A percentile compares a stretch with the other conserved stretches of the same genome.
phyloP scores from a whole-genome alignment of 2,797 vertebrate species.

The Pangasius sanitwongsei region DNA sequence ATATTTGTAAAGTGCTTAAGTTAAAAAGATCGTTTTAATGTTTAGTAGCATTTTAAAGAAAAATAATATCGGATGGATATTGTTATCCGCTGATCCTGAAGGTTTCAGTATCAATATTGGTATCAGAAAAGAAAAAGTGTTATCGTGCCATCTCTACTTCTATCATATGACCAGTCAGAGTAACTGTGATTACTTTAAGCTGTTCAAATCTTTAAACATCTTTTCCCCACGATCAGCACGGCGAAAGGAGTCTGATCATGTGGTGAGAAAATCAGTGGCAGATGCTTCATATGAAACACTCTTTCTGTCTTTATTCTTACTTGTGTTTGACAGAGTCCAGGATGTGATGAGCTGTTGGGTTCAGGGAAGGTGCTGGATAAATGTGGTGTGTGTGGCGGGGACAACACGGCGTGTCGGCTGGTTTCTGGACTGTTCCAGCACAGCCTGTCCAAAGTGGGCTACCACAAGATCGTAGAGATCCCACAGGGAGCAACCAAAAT shows the following conservation, averaged over 20 bases:
- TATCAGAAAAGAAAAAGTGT: background rate
- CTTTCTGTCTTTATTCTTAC: slow-evolving; percentile 19
- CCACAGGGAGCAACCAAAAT: slow-evolving; percentile 97
- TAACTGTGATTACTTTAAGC: background rate
- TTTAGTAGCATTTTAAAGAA: background rate
- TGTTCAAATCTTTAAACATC: background rate
- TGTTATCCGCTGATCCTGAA: background rate
- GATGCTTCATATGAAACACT: background rate
- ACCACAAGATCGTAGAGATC: slow-evolving; percentile 97
- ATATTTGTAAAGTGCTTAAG: background rate
- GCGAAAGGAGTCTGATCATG: background rate
- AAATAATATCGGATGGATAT: background rate
- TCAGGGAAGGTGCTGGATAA: slow-evolving; percentile 90
- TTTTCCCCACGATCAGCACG: slow-evolving; percentile 1
- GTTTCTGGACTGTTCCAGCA: slow-evolving; percentile 92
- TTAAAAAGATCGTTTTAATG: background rate
- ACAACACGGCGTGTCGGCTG: slow-evolving; percentile 87
- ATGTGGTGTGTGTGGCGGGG: slow-evolving; percentile 94
- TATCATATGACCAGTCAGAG: background rate
- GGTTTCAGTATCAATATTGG: background rate
- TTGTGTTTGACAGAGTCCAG: slow-evolving; percentile 80
- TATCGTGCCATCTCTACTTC: background rate
- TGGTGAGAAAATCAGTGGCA: slow-evolving; percentile 30
- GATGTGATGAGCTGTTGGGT: slow-evolving; percentile 92
- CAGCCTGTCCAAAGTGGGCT: slow-evolving; percentile 88